Conservation (phyloP, 53 echinoderm and acorn worm genomes). For the Temnopleurus reevesii region DNA sequence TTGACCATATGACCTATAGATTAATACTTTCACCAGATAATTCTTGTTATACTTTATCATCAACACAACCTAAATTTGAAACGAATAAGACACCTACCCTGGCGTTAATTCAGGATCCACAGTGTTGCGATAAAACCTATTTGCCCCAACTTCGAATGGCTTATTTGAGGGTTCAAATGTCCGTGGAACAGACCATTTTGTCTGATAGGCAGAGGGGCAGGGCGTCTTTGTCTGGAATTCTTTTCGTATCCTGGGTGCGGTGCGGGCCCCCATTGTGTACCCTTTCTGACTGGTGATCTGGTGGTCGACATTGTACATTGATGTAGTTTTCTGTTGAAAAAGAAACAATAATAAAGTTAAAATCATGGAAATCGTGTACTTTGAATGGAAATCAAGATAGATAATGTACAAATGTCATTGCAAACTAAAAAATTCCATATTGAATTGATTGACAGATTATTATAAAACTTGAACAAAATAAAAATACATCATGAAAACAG, state of each 20-base stretch:
- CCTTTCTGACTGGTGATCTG: constrained; percentile 92
- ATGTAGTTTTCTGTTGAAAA: constrained; percentile 80
- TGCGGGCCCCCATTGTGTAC: constrained; percentile 95
- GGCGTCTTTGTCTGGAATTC: constrained; percentile 94
- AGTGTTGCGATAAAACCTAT: constrained; percentile 74
- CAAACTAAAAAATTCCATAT: too few relatives aligned
- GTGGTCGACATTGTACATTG: constrained; percentile 79
- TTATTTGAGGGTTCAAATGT: constrained; percentile 80
- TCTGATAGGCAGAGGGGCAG: constrained; percentile 88
- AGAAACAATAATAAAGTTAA: neutral
- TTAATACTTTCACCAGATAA: too few relatives aligned
- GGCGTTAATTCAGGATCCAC: constrained; percentile 94
- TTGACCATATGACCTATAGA: too few relatives aligned
- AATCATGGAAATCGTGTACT: neutral
- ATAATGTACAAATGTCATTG: too few relatives aligned
- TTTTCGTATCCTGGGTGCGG: constrained; percentile 86
- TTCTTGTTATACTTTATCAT: too few relatives aligned
- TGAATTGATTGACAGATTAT: too few relatives aligned
- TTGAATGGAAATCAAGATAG: too few relatives aligned
- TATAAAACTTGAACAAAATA: too few relatives aligned
- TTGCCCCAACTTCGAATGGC: constrained; percentile 86
- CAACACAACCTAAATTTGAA: too few relatives aligned
- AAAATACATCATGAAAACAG: too few relatives aligned
- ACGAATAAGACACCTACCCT: constrained; percentile 66
- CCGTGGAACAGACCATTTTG: constrained; percentile 64